These are phyloP conservation scores for Tolypeutes matacus DNA, from an alignment of 2,797 vertebrate species.

Conservation along the genomic window DNA sequence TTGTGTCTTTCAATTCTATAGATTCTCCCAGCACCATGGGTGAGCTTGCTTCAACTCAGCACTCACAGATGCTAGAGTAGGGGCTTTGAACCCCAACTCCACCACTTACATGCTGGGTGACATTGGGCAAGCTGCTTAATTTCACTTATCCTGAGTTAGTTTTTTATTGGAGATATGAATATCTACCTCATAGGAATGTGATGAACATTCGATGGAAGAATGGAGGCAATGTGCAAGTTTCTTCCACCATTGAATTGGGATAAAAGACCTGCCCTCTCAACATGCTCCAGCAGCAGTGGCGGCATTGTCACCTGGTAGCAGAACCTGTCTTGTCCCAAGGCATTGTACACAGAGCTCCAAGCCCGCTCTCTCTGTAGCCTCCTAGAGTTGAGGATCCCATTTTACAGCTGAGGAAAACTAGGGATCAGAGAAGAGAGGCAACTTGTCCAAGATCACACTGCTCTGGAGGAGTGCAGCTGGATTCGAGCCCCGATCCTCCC, in stretches of 20 bases:
- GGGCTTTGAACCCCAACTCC: not conserved
- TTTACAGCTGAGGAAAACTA: not conserved
- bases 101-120: not conserved
- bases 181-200: not conserved
- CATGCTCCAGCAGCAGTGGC: not conserved
- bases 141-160: not conserved
- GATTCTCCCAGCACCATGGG: not conserved
- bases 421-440: not conserved
- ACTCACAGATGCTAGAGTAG: not conserved
- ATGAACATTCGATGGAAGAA: not conserved
- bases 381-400: not conserved
- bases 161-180: not conserved
- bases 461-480: not conserved
- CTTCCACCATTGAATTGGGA: not conserved
- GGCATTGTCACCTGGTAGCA: not conserved
- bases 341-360: not conserved
- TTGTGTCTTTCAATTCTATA: not conserved
- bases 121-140: not conserved
- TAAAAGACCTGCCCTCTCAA: not conserved
- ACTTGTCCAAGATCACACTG: rapidly evolving
- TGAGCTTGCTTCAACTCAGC: not conserved
- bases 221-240: not conserved
- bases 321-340: not conserved
- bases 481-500: not conserved
- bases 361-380: not conserved